phyloP scores from a whole-genome alignment of 2,113 vertebrate genomes.

The Microcebus ravelobensis region DNA sequence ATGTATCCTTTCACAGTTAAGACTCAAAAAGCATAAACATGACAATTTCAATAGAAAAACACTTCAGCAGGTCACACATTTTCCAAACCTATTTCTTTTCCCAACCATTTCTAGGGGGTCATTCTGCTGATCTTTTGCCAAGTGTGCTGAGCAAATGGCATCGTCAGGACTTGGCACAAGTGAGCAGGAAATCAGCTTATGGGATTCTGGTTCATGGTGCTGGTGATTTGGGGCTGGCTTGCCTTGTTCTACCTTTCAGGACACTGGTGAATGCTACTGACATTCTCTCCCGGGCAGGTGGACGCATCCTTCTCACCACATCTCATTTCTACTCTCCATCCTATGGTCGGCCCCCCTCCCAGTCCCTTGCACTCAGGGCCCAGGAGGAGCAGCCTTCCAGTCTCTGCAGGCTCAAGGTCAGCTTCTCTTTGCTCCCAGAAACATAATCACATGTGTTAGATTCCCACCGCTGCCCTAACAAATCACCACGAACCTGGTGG shows the following conservation, averaged over 20 bases:
- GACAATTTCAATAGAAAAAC: background rate
- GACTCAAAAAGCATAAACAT: background rate
- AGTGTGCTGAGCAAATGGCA: background rate
- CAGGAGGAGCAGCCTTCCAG: background rate
- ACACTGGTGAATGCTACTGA: fast-evolving
- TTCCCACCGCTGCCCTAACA: background rate
- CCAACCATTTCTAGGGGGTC: background rate
- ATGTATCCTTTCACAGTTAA: background rate
- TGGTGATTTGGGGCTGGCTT: background rate
- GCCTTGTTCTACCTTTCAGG: background rate
- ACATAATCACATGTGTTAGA: too few species aligned
- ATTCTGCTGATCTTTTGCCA: background rate
- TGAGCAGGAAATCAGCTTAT: background rate
- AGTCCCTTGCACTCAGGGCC: too few species aligned
- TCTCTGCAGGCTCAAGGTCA: background rate
- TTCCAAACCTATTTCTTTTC: background rate
- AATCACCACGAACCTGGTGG: background rate
- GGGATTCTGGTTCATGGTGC: background rate
- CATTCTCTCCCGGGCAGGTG: background rate
- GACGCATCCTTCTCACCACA: background rate
- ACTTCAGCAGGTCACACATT: background rate
- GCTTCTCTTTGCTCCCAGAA: background rate
- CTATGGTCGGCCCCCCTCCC: background rate
- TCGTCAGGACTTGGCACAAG: too few species aligned
- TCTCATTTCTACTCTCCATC: background rate